Base-by-base conservation (phyloP, 1,140 invertebrate species). In the Drosophila nebulosa region DNA sequence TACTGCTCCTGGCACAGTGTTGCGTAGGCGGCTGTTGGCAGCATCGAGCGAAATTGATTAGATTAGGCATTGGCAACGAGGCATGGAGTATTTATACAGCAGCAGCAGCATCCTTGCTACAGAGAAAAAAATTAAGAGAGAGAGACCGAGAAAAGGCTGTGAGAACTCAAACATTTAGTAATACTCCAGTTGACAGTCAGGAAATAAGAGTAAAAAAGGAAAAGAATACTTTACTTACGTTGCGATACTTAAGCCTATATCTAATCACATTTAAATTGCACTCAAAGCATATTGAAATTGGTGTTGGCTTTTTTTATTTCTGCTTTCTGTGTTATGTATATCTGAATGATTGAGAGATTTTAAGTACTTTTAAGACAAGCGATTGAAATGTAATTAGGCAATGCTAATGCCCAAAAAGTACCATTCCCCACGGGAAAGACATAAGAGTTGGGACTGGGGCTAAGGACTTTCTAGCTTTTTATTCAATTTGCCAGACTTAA, bases 261-360 rank as follows among this genome's bases (percentile, higher is more conserved):
- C 80, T 86, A 86, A 86, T 86, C 84, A 76, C 83, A 79, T 88
- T 86, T 88, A 83, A 86, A 86, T 88, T 86, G 74, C 68, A 77
- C 76, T 68, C 76, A 69, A 60, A 65, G 66, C 53, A 56, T 30
- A 60, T 36, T 56, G 36, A 64, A 66, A 64, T 77, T 58, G 57
- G 12, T 56, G 58, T 14, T 39, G 59, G 1, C 27, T 36, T 32
- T 51, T 42, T 39, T 35, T 73, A 55, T 74, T 74, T 61, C 66
- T 68, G 63, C 18, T 10, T 46, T 36, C 35, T 36, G 35, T 36
- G 24, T 36, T 39, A 39, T 39, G n/a, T 14, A 21, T 46, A 46
- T 21, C 39, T 71, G 67, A 77, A 69, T 64, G 32, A 69, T 75
- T 70, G 62, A 71, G 62, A 56, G 39, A 46, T 46, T 76, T 76